Evolutionary conservation across 2,888 invertebrate genomes (phyloP).

Genomic region (Lamellibrachia columna): DNA sequence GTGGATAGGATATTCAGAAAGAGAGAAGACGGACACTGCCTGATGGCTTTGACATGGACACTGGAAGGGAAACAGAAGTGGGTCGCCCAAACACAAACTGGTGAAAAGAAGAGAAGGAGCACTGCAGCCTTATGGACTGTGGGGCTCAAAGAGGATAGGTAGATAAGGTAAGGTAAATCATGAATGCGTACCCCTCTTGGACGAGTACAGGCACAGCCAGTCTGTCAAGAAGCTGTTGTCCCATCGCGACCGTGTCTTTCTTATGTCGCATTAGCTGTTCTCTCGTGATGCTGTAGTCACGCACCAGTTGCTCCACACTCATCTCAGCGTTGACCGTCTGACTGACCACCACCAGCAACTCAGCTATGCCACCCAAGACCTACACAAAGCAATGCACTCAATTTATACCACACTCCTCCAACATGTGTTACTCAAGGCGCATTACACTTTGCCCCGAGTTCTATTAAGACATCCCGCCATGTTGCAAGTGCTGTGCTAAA

Average conservation of each 20-base stretch:
- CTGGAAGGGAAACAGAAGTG: too few species aligned
- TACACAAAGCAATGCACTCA: constrained; percentile 32
- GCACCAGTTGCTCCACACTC: constrained; percentile 49
- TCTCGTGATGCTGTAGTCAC: constrained; percentile 46
- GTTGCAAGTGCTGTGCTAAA: background rate
- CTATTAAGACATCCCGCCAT: background rate
- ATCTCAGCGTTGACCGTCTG: constrained; percentile 55
- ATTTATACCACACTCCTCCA: background rate
- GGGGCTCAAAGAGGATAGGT: too few species aligned
- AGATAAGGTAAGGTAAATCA: background rate
- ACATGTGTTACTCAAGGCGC: background rate
- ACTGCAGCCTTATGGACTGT: too few species aligned
- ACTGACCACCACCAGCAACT: constrained; percentile 53
- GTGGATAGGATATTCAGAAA: too few species aligned
- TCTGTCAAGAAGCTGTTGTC: constrained; percentile 55
- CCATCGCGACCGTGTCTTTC: constrained; percentile 53
- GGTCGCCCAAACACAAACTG: too few species aligned
- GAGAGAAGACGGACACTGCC: too few species aligned
- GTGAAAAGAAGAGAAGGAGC: too few species aligned
- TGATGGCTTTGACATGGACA: too few species aligned
- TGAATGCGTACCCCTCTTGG: constrained; percentile 53
- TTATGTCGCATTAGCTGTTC: constrained; percentile 49
- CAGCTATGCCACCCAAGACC: constrained; percentile 55
- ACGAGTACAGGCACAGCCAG: constrained; percentile 55
- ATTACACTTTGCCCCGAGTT: constrained; percentile 17